A percentile compares a stretch with the other conserved stretches of the same genome.
These are phyloP conservation scores for Gambelia wislizenii DNA, from an alignment of 2,797 vertebrate genomes.

Conservation along the genomic window DNA sequence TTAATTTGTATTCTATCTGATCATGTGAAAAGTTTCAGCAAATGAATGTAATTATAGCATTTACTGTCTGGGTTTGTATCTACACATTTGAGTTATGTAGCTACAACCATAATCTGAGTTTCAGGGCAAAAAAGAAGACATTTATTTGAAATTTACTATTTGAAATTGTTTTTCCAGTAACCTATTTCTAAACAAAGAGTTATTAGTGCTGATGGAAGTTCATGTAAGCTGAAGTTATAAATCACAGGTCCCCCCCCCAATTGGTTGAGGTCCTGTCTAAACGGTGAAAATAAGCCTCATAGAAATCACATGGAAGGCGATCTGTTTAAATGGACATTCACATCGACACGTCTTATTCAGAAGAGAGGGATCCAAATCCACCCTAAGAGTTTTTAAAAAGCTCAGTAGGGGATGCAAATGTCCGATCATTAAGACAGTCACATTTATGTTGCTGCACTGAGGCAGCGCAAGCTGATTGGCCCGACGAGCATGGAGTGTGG, in stretches of 20 bases:
- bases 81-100: neutral
- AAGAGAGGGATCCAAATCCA: too few species aligned
- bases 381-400: too few species aligned
- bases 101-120: neutral
- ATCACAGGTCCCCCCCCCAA: neutral
- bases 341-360: too few species aligned
- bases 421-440: too few species aligned
- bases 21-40: neutral
- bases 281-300: too few species aligned
- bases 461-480: too few species aligned
- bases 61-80: neutral
- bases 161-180: neutral
- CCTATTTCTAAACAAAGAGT: neutral
- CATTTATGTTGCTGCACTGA: too few species aligned
- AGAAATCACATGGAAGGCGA: too few species aligned
- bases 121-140: neutral
- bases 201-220: neutral
- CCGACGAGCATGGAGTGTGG: too few species aligned
- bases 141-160: neutral
- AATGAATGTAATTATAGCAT: neutral
- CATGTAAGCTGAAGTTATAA: neutral
- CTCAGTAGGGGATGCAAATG: too few species aligned
- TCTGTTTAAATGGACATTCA: too few species aligned
- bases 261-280: too few species aligned
- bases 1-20: neutral